These are phyloP conservation scores for Clarias platycephalus DNA, from an alignment of 2,797 vertebrate species.

Conservation along the genomic window DNA sequence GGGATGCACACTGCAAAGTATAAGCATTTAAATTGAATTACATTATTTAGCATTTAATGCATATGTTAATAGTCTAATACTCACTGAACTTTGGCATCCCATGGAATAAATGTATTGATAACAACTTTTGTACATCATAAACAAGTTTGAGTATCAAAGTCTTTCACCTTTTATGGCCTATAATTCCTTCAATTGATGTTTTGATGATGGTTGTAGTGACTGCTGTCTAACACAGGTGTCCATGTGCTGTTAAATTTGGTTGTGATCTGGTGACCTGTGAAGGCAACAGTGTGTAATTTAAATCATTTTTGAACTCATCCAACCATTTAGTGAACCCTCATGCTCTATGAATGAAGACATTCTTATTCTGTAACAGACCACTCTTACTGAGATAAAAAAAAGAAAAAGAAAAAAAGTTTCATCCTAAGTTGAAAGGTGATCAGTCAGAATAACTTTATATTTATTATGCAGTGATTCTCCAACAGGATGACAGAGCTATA, in stretches of 20 bases:
- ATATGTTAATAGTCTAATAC: not conserved
- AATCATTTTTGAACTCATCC: not conserved
- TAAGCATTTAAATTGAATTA: not conserved
- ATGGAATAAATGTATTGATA: not conserved
- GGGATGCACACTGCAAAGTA: not conserved
- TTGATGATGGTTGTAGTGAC: not conserved
- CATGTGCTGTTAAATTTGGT: not conserved
- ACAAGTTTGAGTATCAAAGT: not conserved
- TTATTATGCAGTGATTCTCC: not conserved
- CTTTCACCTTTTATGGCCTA: not conserved
- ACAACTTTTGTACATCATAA: too few relatives aligned
- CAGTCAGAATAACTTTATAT: slow-evolving; percentile 1
- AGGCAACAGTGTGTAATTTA: not conserved
- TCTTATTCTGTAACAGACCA: not conserved
- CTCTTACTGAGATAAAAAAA: not conserved
- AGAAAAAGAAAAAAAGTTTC: not conserved
- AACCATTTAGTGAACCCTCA: not conserved
- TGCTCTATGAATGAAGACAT: not conserved
- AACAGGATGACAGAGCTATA: slow-evolving; percentile 21
- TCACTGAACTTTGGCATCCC: not conserved
- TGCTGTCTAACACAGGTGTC: not conserved
- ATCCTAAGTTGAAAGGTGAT: not conserved
- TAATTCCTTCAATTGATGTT: not conserved
- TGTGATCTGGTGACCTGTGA: not conserved
- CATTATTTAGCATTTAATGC: not conserved